These are phyloP conservation scores for Brachyopa scutellaris DNA, from an alignment of 2,888 invertebrate species.

Conservation along the genomic window DNA sequence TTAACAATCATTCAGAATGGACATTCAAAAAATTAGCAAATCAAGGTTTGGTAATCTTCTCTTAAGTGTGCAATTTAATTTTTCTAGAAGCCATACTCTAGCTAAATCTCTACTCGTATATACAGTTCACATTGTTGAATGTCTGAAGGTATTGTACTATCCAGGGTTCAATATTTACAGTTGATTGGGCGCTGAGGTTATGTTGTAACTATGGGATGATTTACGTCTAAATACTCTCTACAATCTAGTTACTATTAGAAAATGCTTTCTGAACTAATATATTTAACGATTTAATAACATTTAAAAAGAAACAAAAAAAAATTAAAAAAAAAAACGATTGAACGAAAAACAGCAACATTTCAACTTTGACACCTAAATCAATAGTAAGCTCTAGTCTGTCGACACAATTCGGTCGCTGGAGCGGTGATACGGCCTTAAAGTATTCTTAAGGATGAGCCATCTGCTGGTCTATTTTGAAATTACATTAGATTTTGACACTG, in stretches of 20 bases:
- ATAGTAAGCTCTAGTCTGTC: too few relatives aligned
- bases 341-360: too few relatives aligned
- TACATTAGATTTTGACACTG: too few relatives aligned
- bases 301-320: not conserved
- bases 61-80: constrained; percentile 41
- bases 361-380: too few relatives aligned
- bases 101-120: constrained; percentile 37
- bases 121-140: constrained; percentile 12
- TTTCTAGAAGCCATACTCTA: constrained; percentile 60
- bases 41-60: constrained; percentile 1
- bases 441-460: too few relatives aligned
- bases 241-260: not conserved
- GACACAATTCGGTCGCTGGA: too few relatives aligned
- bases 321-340: not conserved
- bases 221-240: not conserved
- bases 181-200: constrained; percentile 10
- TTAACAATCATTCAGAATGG: constrained; percentile 55
- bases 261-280: constrained; percentile 7
- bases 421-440: too few relatives aligned
- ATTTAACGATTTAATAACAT: not conserved
- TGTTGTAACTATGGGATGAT: too few relatives aligned
- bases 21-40: constrained; percentile 51
- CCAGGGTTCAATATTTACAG: constrained; percentile 44
- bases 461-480: too few relatives aligned
- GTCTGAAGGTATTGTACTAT: not conserved